phyloP scores from a whole-genome alignment of 2,888 invertebrate species.

The Masnerella sp. region DNA sequence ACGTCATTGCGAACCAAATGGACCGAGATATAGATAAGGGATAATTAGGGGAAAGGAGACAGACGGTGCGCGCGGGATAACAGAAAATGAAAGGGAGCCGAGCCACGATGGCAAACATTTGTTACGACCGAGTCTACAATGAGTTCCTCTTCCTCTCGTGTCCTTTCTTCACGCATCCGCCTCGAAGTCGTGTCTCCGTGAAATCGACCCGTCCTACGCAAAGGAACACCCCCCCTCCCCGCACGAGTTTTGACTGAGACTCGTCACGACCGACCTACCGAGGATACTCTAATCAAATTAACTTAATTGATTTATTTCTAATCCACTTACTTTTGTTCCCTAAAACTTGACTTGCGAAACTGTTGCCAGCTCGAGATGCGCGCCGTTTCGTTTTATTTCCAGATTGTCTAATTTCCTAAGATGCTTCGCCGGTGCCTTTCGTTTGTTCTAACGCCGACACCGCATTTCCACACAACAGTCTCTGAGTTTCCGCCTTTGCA shows the following conservation, averaged over 20 bases:
- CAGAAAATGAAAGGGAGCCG: slow-evolving; percentile 59
- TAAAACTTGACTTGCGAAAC: slow-evolving; percentile 41
- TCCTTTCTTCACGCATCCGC: slow-evolving; percentile 55
- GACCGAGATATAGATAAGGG: slow-evolving; percentile 77
- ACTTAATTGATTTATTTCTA: slow-evolving; percentile 56
- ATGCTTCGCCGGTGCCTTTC: slow-evolving; percentile 26
- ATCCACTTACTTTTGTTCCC: slow-evolving; percentile 47
- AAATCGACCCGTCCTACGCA: slow-evolving; percentile 43
- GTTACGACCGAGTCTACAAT: slow-evolving; percentile 72
- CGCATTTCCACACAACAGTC: too few relatives aligned
- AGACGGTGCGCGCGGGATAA: slow-evolving; percentile 64
- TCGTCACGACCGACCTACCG: slow-evolving; percentile 26
- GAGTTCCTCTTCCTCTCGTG: slow-evolving; percentile 59
- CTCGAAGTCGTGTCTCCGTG: slow-evolving; percentile 35
- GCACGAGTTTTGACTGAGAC: slow-evolving; percentile 45
- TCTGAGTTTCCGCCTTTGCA: background rate
- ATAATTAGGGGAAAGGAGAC: slow-evolving; percentile 76
- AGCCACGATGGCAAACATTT: slow-evolving; percentile 73
- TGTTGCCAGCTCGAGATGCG: slow-evolving; percentile 13
- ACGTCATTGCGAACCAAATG: slow-evolving; percentile 77
- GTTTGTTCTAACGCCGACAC: slow-evolving; percentile 31
- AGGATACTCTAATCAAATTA: slow-evolving; percentile 49
- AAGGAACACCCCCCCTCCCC: slow-evolving; percentile 6
- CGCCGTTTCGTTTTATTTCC: slow-evolving; percentile 37
- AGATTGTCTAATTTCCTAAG: slow-evolving; percentile 22